A percentile compares a stretch with the other conserved stretches of the same genome.
phyloP scores from a whole-genome alignment of 2,797 vertebrate genomes.

The Novumbra hubbsi region DNA sequence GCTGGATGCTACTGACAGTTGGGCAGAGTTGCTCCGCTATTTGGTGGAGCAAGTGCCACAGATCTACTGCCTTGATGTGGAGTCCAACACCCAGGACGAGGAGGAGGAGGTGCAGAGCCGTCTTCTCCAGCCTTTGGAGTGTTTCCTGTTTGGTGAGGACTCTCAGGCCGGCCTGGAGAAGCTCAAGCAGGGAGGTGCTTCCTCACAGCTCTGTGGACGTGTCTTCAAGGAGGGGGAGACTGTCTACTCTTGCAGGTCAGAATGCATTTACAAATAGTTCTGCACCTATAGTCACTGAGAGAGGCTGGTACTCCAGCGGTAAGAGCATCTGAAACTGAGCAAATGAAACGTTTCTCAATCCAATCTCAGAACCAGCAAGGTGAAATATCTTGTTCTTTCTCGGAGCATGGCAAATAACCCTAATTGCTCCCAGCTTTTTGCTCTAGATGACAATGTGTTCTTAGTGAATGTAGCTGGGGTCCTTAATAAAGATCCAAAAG shows the following conservation, averaged over 20 bases:
- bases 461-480: too few species aligned
- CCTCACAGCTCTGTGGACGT: slow-evolving; percentile 91
- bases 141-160: slow-evolving; percentile 90
- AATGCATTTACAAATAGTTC: neutral
- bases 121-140: slow-evolving; percentile 86
- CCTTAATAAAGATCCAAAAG: too few species aligned
- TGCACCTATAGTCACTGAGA: neutral
- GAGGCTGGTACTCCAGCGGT: neutral
- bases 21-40: slow-evolving; percentile 76
- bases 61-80: slow-evolving; percentile 83
- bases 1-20: slow-evolving; percentile 80
- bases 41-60: slow-evolving; percentile 86
- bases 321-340: neutral
- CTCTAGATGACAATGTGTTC: too few species aligned
- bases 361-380: neutral
- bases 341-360: neutral
- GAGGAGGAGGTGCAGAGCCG: slow-evolving; percentile 77
- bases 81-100: slow-evolving; percentile 82
- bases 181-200: slow-evolving; percentile 79
- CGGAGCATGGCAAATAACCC: too few species aligned
- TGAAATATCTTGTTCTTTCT: neutral
- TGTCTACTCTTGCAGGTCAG: slow-evolving; percentile 96
- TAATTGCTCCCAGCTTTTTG: too few species aligned
- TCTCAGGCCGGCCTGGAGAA: slow-evolving; percentile 86
- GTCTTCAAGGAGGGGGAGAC: slow-evolving; percentile 98